phyloP scores from a whole-genome alignment of 2,797 vertebrate species.

The Thripadectes ignobilis region DNA sequence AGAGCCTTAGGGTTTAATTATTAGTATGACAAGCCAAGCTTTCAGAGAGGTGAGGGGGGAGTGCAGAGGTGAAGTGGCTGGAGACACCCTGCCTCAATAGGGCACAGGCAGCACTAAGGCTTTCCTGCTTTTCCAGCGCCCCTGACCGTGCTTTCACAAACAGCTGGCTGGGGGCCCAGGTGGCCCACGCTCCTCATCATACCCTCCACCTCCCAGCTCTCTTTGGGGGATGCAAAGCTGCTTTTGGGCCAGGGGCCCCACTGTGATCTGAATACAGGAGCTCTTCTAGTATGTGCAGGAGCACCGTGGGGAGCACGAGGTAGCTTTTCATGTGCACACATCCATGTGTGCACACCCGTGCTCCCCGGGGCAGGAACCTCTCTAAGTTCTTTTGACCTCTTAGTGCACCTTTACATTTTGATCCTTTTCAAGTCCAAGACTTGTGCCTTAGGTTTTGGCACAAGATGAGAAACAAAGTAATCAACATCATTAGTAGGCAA shows the following conservation, averaged over 20 bases:
- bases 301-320: not conserved
- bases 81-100: conserved; percentile 8
- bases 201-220: not conserved
- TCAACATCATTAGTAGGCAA: not conserved
- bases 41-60: conserved; percentile 30
- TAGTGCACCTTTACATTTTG: not conserved
- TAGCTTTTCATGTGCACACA: not conserved
- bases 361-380: not conserved
- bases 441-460: not conserved
- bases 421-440: not conserved
- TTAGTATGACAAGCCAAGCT: conserved; percentile 25
- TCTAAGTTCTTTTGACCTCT: not conserved
- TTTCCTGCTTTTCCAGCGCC: not conserved
- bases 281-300: not conserved
- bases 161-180: not conserved
- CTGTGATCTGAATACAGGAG: not conserved
- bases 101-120: not conserved
- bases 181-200: not conserved
- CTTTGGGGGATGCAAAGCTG: not conserved
- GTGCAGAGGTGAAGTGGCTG: conserved; percentile 54
- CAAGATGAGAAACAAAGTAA: conserved; percentile 24
- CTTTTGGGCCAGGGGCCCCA: not conserved
- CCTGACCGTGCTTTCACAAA: not conserved
- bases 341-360: accelerated
- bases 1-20: conserved; percentile 52